Base-by-base conservation (phyloP, 1,140 invertebrate species). In the Atta colombica region DNA sequence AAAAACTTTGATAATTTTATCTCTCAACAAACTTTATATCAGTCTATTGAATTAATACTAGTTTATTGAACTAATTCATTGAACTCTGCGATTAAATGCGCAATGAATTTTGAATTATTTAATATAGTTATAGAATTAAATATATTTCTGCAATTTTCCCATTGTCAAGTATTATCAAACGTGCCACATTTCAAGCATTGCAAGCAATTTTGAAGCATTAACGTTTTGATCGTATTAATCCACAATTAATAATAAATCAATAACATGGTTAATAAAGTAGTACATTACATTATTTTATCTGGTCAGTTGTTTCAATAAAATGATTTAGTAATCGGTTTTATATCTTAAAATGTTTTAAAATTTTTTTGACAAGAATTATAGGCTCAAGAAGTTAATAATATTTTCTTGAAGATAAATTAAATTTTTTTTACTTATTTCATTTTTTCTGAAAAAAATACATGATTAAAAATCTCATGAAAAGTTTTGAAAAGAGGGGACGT, bases 171-270 rank as follows among this genome's bases (percentile, higher is more conserved):
- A 82, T 28, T 72, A 58, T 60, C 25, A 21, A 21, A 51, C 25
- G 21, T 21, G 53, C 39, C 68, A 49, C 39, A 4, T 74, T 82
- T 82, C 53, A 82, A 82, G 55, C 53, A 18, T 35, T 49, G 58
- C 39, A 74, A 61, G 80, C 80, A 39, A 31, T 60, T 82, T 35
- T 49, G 0, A 82, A 60, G 53, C 53, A 61, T 74, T 82, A 74
- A 74, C n/a, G 10, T 69, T 61, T 60, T 39, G n/a, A 45, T 82
- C 16, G 31, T 84, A 55, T 84, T 84, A 82, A 84, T 75, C 14
- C 39, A 74, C 77, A 74, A 35, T 75, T 51, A 61, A 51, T 55
- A 7, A n/a, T 51, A 51, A 74, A 61, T 75, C 58, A 49, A 82
- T 61, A 45, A 82, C 66, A 55, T 12, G 25, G 63, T 80, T 80